Evolutionary conservation across 2,113 vertebrate genomes (phyloP), one percentile per base, ranked within the genome.

Genomic region (Fulmarus glacialis): DNA sequence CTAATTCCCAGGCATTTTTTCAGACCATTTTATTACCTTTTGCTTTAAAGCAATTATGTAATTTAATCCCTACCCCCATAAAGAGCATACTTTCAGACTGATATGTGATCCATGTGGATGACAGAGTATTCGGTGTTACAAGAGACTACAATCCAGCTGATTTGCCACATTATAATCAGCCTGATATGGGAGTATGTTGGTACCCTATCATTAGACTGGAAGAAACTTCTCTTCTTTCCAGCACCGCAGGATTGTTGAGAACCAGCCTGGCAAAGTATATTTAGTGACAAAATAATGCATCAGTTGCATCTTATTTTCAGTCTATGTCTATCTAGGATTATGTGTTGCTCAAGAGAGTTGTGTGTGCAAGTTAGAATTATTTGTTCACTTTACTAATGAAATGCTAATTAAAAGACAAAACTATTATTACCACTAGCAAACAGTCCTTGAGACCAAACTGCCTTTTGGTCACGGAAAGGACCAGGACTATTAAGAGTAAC

Each of bases 51-150:
- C 68, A 68, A 40, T 43, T 32, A 17, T 16, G 34, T 45, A 32
- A 52, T 40, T 82, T 42, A 75, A 70, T 62, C 47, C 24, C 32
- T 60, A 15, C 8, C 4, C 4, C 6, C 8, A 38, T 38, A 63
- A 50, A 85, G 20, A 82, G 8, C 15, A 32, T 8, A 4, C 11
- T 58, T 86, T n/a, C 30, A 67, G 62, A 15, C 21, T 58, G 24
- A 23, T 62, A 13, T 7, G 62, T 63, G 29, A 27, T n/a, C 21
- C 21, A 8, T 40, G 24, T 63, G 32, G 24, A 64, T 74, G 34
- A 70, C 15, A 30, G 45, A 30, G 8, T 34, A 38, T 52, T 66
- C 0, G 2, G 4, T 17, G 7, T n/a, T 26, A 52, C 13, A 26
- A 23, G 48, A 82, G 50, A 32, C 14, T n/a, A n/a, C 14, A 34